These are phyloP conservation scores for Heterotilapia buettikoferi DNA, from an alignment of 2,113 vertebrate species.

Conservation along the genomic window DNA sequence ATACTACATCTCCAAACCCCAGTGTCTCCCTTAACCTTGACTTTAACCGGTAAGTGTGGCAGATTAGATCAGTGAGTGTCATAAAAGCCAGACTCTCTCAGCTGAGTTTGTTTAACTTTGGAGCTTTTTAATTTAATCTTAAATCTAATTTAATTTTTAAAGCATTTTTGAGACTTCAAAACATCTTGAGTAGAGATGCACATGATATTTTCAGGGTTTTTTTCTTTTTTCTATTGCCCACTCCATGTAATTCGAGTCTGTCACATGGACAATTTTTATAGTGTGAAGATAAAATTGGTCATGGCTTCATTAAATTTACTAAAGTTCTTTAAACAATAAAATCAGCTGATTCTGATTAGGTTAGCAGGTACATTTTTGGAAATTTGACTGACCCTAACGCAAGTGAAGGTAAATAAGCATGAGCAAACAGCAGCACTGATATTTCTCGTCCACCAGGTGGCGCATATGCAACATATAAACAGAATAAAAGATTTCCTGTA, in stretches of 20 bases:
- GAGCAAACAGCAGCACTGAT: not conserved
- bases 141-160: not conserved
- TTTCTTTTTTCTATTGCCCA: not conserved
- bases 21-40: not conserved
- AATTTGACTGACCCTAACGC: not conserved
- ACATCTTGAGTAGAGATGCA: not conserved
- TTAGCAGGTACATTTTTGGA: not conserved
- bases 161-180: not conserved
- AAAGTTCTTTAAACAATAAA: not conserved
- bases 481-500: not conserved
- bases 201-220: fast-evolving
- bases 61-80: not conserved
- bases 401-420: not conserved
- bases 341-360: not conserved
- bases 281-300: not conserved
- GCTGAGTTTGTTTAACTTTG: not conserved
- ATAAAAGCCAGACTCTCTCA: not conserved
- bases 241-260: not conserved
- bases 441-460: constrained; percentile 24
- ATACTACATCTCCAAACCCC: not conserved
- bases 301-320: not conserved
- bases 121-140: not conserved
- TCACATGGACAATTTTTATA: not conserved
- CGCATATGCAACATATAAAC: not conserved
- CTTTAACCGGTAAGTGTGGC: not conserved